These are phyloP conservation scores for Colletes gigas DNA, from an alignment of 1,140 invertebrate species.

Conservation along the genomic window DNA sequence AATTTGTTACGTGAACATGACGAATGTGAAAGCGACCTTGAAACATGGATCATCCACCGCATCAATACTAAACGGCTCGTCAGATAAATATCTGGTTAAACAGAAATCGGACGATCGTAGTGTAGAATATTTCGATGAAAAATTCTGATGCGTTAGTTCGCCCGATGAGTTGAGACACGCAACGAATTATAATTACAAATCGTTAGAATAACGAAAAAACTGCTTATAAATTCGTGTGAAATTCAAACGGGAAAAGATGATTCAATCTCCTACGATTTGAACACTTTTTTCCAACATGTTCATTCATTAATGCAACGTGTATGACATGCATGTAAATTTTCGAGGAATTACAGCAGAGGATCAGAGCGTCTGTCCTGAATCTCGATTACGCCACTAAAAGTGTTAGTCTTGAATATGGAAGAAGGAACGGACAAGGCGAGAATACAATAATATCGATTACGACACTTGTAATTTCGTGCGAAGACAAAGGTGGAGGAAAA, in stretches of 20 bases:
- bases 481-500: constrained; percentile 32
- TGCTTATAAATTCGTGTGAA: constrained; percentile 9
- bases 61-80: constrained; percentile 23
- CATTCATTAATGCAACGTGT: too few species aligned
- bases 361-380: neutral
- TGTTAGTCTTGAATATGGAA: constrained; percentile 11
- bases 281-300: neutral
- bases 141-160: neutral
- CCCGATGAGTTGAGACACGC: neutral
- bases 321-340: too few species aligned
- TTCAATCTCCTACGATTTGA: neutral
- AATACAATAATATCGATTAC: constrained; percentile 34
- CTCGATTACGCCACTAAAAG: constrained; percentile 2
- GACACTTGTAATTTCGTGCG: constrained; percentile 12
- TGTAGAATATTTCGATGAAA: neutral
- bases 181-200: constrained; percentile 4
- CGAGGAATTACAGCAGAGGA: neutral
- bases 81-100: constrained; percentile 30
- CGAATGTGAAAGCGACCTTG: constrained; percentile 66
- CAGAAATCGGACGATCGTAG: neutral
- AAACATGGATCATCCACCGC: constrained; percentile 55
- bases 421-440: constrained; percentile 8
- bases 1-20: constrained; percentile 62
- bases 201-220: constrained; percentile 1
- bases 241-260: neutral